Evolutionary conservation across 64 coral and sea anemone genomes (phyloP), one percentile per base, ranked within the genome.

Genomic region (Stylophora pistillata): DNA sequence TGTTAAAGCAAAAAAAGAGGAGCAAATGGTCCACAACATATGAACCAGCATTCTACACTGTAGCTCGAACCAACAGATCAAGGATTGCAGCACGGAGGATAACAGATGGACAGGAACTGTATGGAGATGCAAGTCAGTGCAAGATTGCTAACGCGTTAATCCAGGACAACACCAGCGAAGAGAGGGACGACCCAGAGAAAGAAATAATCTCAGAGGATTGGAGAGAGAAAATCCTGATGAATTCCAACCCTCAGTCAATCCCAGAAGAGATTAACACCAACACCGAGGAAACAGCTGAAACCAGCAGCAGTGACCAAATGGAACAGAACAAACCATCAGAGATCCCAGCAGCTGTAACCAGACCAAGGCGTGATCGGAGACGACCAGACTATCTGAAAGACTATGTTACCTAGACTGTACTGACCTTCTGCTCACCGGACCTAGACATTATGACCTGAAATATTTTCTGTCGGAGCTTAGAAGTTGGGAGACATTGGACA

Each of bases 21-120:
- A 93, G 82, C 29, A 93, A 93, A 59, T 73, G 85, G 91, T 62
- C 66, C 17, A 93, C 91, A 76, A 47, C 91, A 81, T 88, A 93
- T 68, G 76, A 93, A 58, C 85, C 91, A 81, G 76, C 85, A 56
- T 88, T 93, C 53, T 87, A 87, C 62, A 61, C 86, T 34, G 64
- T 82, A 63, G 30, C 47, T 41, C 15, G 84, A 27, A 85, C 85
- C 31, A 20, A 91, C 26, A 80, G 80, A 85, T 91, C 72, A 34
- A 85, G 5, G 13, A 86, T 91, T 52, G 20, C 89, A 91, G 89
- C 89, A 13, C 55, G n/a, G 23, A 71, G 66, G n/a, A 71, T 71
- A 10, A 71, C 66, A 7, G n/a, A 71, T 71, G n/a, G 16, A 30
- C 5, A 26, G 27, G 66, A 27, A 30, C 23, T 71, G 66, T 71